Evolutionary conservation across 2,888 invertebrate species (phyloP), one percentile per base, ranked within the genome.

Genomic region (Pachymerium ferrugineum): DNA sequence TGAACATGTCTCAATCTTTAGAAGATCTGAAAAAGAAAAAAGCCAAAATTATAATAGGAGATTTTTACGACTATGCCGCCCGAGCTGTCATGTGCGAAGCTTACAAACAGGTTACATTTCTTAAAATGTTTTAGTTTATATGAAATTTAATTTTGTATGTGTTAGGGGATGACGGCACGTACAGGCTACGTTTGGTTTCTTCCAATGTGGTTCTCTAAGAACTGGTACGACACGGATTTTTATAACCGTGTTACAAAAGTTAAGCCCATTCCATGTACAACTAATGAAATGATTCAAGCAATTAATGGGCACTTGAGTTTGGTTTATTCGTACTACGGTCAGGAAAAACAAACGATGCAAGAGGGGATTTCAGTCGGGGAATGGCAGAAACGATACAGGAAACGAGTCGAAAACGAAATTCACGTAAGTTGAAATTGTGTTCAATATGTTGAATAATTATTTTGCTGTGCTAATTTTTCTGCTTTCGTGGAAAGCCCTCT

Each of bases 131-230:
- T 28, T 3, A 28, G 5, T 12, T 35, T 35, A 89, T 76, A 91
- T 92, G 87, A 1, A n/a, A 16, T 38, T 38, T 10, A 4, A 3
- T 68, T 22, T 3, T 29, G 12, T 30, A n/a, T 73, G 6, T 67
- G 77, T 78, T 78, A 83, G 83, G 79, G 79, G 69, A 83, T 84
- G 83, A 83, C 83, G 30, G 80, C 81, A 3, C 70, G 76, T 79
- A 83, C 90, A 77, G 92, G 91, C 42, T 92, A 90, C 81, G 90
- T 91, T 1, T 95, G 94, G 94, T 91, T 95, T 80, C 84, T 95
- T 74, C 93, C 94, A 0, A 85, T 87, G 35, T 90, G 92, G 89
- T 81, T 80, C 73, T 76, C 80, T 5, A 71, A 74, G 4, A 78
- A 86, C 76, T 90, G 89, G 88, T 87, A 86, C 79, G 83, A 88